Evolutionary conservation across 1,140 invertebrate genomes (phyloP), one percentile per base, ranked within the genome.

Genomic region (Aphelenchoides besseyi): DNA sequence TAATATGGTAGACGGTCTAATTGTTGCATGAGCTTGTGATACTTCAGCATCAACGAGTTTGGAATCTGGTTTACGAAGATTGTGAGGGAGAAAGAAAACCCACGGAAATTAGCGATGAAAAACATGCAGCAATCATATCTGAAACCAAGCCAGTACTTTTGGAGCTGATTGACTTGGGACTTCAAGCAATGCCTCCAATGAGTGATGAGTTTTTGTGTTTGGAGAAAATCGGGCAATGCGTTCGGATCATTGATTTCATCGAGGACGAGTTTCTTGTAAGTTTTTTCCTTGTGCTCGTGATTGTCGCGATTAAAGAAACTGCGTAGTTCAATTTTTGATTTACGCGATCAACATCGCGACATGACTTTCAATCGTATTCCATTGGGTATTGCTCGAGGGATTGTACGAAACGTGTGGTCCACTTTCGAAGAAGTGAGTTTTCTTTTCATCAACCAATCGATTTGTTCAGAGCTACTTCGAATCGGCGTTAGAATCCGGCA

Each of bases 51-150:
- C 63, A 69, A 35, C 16, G 67, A 5, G 61, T 69, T 29, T 69
- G 67, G 67, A 69, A 69, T 71, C 61, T 69, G 29, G 67, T 69
- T n/a, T 69, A 69, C 64, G 67, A 69, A n/a, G 68, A 69, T 29
- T 70, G 64, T 29, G 64, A 69, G 67, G 61, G 67, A 2, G 67
- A 69, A 2, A 64, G 67, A 0, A 69, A 68, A n/a, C 0, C 28
- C 16, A 69, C 63, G 12, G 29, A 70, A 18, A 3, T 69, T 26
- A n/a, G 18, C 16, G 67, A 69, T 8, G 61, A 69, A 37, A 29
- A n/a, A 18, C 67, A 69, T 8, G 61, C 29, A 2, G 61, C 28
- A 9, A 69, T 69, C 29, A 71, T 69, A n/a, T n/a, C n/a, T n/a
- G 64, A 68, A 16, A n/a, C 29, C 12, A 68, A 69, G 67, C 67